These are phyloP conservation scores for Cyclina sinensis DNA, from an alignment of 1,140 invertebrate species.

Conservation along the genomic window DNA sequence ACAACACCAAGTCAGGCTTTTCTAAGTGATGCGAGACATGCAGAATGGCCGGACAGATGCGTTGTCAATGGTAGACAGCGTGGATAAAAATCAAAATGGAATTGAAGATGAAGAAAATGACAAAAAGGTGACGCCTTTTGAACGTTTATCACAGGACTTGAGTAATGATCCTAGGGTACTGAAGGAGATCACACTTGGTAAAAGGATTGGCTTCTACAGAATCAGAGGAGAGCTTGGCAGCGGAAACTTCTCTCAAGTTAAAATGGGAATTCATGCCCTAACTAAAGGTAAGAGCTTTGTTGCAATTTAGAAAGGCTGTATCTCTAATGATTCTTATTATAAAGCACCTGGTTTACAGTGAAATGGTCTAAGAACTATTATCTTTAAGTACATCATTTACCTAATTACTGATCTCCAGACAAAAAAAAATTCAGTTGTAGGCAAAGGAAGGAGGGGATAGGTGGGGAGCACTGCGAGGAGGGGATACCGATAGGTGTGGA, in stretches of 20 bases:
- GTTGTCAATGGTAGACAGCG: background rate
- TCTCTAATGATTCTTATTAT: no score
- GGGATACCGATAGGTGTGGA: no score
- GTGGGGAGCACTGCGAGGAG: no score
- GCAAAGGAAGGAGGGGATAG: no score
- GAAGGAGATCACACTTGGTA: slow-evolving; percentile 89
- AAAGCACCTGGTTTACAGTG: no score
- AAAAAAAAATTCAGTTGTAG: no score
- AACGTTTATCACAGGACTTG: slow-evolving; percentile 80
- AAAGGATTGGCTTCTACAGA: slow-evolving; percentile 91
- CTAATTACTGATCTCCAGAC: no score
- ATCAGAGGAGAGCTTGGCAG: slow-evolving; percentile 92
- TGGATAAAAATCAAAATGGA: slow-evolving; percentile 21
- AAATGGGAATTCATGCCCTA: slow-evolving; percentile 93
- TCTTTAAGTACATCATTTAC: no score
- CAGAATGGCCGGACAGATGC: slow-evolving; percentile 32
- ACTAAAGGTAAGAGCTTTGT: slow-evolving; percentile 92
- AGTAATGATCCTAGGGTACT: slow-evolving; percentile 88
- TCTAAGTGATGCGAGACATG: slow-evolving; percentile 44
- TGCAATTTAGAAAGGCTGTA: no score
- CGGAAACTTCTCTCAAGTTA: slow-evolving; percentile 97
- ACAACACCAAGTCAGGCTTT: no score
- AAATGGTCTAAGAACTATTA: no score
- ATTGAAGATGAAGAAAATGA: slow-evolving; percentile 60
- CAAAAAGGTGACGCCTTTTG: slow-evolving; percentile 77